Evolutionary conservation across 2,888 invertebrate genomes (phyloP), one percentile per base, ranked within the genome.

Genomic region (Phyto melanocephala): DNA sequence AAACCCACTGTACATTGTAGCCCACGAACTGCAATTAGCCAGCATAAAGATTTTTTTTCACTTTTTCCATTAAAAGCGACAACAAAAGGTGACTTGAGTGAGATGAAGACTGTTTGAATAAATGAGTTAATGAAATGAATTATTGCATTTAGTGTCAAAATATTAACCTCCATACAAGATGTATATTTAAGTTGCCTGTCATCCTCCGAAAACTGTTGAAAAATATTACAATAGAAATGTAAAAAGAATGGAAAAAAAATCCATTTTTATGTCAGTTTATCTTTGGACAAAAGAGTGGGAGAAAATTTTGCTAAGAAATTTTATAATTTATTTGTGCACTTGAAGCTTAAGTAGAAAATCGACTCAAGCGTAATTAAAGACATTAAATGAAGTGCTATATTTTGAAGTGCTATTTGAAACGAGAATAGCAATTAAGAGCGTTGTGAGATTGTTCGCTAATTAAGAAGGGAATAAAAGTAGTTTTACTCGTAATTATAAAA

Each of bases 131-230:
- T 45, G 24, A 35, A 63, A 52, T 60, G 71, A 81, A 58, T 81
- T 60, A 67, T 72, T 77, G 77, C 77, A 56, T 37, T 72, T 77
- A 77, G 40, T 77, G 77, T 72, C 68, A 72, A 60, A 72, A 62
- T 77, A 68, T 72, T 67, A 72, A 81, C 60, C 72, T 60, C 10
- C 60, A 37, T 37, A 54, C 35, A 33, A 77, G 77, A 56, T 62
- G 67, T 62, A 62, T 47, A 47, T 67, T 60, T 70, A n/a, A 54
- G 62, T 47, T 71, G 70, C 60, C 54, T 54, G 68, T 17, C 68
- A 68, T 52, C 17, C 7, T 52, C 11, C 4, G 45, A 33, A 65
- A 54, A 40, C 3, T 5, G 3, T 28, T 28, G 6, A 22, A 5
- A 1, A 35, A 22, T 28, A 56, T 7, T 22, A 1, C 13, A 62